phyloP scores from a whole-genome alignment of 2,888 invertebrate species.

The Cybosia mesomella region DNA sequence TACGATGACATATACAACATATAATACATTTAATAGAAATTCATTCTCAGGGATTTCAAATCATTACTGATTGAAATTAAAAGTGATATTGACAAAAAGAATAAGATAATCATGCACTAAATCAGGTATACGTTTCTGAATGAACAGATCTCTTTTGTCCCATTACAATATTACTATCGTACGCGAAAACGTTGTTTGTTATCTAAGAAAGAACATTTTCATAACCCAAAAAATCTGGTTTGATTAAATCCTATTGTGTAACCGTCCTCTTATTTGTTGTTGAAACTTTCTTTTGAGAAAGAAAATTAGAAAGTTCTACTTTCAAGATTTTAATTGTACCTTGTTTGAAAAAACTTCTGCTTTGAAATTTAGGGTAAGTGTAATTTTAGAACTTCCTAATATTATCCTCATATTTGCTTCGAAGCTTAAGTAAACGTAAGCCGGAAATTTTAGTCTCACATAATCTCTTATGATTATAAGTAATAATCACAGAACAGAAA shows the following conservation, averaged over 20 bases:
- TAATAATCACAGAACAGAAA: not conserved
- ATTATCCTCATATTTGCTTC: not conserved
- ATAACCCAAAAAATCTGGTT: slow-evolving; percentile 48
- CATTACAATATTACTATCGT: not conserved
- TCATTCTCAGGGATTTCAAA: not conserved
- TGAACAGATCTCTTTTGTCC: not conserved
- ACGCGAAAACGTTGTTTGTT: slow-evolving; percentile 31
- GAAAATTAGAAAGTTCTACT: slow-evolving; percentile 4
- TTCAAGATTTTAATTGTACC: slow-evolving; percentile 16
- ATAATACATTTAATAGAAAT: no score
- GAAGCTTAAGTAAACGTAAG: not conserved
- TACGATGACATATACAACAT: no score
- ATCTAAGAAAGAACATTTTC: slow-evolving; percentile 42
- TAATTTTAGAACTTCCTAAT: not conserved
- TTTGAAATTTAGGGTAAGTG: not conserved
- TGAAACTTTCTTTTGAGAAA: slow-evolving; percentile 28
- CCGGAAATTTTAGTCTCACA: not conserved
- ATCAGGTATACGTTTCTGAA: no score
- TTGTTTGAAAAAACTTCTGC: slow-evolving; percentile 6
- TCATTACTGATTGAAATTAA: not conserved
- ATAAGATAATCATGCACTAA: not conserved
- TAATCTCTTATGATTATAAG: not conserved
- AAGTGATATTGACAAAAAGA: not conserved
- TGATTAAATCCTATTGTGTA: slow-evolving; percentile 50
- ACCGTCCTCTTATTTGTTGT: slow-evolving; percentile 17